phyloP scores from a whole-genome alignment of 2,888 invertebrate genomes.

The Oscheius myriophilus region DNA sequence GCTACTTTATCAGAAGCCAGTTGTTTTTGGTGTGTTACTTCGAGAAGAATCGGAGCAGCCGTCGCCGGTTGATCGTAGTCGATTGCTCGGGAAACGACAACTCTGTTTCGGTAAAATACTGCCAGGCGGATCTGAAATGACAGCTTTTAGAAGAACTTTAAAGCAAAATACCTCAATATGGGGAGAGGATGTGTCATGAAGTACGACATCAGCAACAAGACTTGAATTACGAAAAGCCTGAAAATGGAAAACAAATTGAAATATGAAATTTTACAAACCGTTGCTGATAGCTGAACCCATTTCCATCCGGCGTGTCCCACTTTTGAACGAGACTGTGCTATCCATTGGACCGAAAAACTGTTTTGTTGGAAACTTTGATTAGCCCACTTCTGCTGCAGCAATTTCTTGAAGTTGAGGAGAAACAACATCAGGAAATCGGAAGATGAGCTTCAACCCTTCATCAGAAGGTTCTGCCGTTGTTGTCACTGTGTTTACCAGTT shows the following conservation, averaged over 20 bases:
- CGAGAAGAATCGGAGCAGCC: constrained; percentile 36
- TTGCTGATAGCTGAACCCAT: constrained; percentile 54
- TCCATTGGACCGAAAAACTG: constrained; percentile 42
- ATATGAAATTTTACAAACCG: constrained; percentile 20
- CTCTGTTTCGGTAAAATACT: constrained; percentile 55
- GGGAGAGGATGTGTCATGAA: constrained; percentile 32
- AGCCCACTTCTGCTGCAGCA: constrained; percentile 63
- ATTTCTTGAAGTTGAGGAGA: constrained; percentile 40
- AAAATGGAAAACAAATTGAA: background rate
- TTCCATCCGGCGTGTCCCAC: constrained; percentile 15
- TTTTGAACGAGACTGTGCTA: constrained; percentile 55
- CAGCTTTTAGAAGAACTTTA: background rate
- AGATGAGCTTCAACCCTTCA: constrained; percentile 23
- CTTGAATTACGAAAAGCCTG: constrained; percentile 42
- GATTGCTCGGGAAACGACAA: constrained; percentile 54
- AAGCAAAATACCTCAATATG: constrained; percentile 20
- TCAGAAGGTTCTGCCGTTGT: constrained; percentile 6
- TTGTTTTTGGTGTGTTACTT: constrained; percentile 52
- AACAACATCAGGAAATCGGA: constrained; percentile 30
- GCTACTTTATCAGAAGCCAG: constrained; percentile 46
- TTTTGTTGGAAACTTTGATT: constrained; percentile 49
- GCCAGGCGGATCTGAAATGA: constrained; percentile 52
- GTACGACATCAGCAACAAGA: constrained; percentile 37
- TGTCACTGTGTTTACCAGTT: constrained; percentile 21
- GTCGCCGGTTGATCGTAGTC: constrained; percentile 43